Percentiles rank a stretch among this genome's conserved stretches.
Conservation (phyloP, 2,113 vertebrate genomes). For the Bos indicus region DNA sequence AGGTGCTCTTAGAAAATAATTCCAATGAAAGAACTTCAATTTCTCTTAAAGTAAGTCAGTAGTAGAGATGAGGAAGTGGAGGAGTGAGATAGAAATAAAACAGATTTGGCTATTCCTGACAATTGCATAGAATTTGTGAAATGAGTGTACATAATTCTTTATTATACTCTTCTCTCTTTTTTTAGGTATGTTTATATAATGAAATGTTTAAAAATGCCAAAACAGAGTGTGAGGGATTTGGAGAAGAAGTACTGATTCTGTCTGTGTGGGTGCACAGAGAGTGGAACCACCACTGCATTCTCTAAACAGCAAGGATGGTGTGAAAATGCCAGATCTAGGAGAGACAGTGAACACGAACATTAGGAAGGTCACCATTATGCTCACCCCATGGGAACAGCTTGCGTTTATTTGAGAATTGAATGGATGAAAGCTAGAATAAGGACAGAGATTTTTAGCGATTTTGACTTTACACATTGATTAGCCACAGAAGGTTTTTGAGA, state of each 20-base stretch:
- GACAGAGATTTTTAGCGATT: not conserved
- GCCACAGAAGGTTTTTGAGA: not conserved
- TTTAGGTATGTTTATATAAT: not conserved
- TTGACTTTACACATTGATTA: not conserved
- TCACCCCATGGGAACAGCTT: not conserved
- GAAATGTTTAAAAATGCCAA: not conserved
- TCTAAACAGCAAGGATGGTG: not conserved
- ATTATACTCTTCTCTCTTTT: not conserved
- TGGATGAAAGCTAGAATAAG: not conserved
- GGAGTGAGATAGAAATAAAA: not conserved
- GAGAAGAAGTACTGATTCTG: not conserved
- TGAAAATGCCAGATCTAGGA: not conserved
- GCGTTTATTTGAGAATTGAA: not conserved
- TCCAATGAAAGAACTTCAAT: not conserved
- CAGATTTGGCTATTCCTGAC: not conserved
- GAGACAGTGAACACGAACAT: not conserved
- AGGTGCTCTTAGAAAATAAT: not conserved
- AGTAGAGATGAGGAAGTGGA: no score
- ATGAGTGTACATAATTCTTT: not conserved
- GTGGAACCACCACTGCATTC: fast-evolving
- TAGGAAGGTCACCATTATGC: fast-evolving
- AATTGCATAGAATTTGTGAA: not conserved
- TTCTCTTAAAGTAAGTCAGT: not conserved
- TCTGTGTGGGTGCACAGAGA: not conserved
- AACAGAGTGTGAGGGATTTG: not conserved